Evolutionary conservation across 2,888 invertebrate species (phyloP).

Genomic region (Petrolisthes cinctipes): DNA sequence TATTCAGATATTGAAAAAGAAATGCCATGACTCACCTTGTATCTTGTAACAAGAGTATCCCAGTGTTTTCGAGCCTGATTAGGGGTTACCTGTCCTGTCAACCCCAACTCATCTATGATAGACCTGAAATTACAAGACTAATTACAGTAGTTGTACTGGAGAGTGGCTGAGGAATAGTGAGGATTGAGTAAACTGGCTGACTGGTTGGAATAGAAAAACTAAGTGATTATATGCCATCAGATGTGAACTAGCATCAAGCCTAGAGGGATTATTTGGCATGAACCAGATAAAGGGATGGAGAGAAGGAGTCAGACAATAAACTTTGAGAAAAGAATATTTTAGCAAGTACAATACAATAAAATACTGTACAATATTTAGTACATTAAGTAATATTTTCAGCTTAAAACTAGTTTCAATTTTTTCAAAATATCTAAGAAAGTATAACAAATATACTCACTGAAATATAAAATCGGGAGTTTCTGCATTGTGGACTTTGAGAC

Average conservation of each 20-base stretch:
- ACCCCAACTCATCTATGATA: slow-evolving; percentile 52
- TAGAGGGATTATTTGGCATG: no score
- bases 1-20: neutral
- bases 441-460: slow-evolving; percentile 42
- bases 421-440: neutral
- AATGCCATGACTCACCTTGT: slow-evolving; percentile 42
- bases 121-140: slow-evolving; percentile 37
- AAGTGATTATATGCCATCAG: no score
- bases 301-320: neutral
- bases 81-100: slow-evolving; percentile 44
- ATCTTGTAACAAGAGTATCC: slow-evolving; percentile 49
- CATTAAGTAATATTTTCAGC: no score
- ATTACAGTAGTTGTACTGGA: neutral
- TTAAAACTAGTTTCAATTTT: neutral
- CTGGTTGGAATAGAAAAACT: no score
- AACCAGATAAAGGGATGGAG: no score
- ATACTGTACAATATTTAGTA: no score
- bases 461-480: slow-evolving; percentile 55
- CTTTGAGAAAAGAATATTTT: neutral
- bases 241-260: no score
- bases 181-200: no score
- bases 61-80: slow-evolving; percentile 44
- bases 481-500: slow-evolving; percentile 33
- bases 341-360: no score
- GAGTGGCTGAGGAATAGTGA: no score